These are phyloP conservation scores for Phoenicopterus ruber DNA, from an alignment of 2,113 vertebrate genomes.

Conservation along the genomic window DNA sequence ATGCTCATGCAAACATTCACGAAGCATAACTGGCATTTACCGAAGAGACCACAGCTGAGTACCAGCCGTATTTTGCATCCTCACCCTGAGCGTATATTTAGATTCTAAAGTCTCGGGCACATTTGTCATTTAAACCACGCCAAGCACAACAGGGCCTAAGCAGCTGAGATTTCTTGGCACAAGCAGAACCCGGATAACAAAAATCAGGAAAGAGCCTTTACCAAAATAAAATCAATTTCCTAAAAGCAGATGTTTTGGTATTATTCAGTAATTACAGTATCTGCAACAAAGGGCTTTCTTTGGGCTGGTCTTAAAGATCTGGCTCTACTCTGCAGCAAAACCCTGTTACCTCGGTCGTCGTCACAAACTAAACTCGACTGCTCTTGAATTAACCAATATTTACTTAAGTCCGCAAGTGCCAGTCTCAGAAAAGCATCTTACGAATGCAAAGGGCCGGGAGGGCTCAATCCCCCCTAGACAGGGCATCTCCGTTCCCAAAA, in stretches of 20 bases:
- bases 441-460: neutral
- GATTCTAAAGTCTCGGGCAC: neutral
- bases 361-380: neutral
- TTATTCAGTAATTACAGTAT: neutral
- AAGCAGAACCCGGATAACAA: neutral
- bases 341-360: neutral
- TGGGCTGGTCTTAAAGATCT: neutral
- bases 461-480: accelerated
- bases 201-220: neutral
- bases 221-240: neutral
- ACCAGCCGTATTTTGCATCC: neutral
- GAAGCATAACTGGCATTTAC: neutral
- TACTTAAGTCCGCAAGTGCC: neutral
- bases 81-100: neutral
- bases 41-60: neutral
- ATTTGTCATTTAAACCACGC: neutral
- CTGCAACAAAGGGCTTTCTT: neutral
- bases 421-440: neutral
- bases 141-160: slow-evolving; percentile 14
- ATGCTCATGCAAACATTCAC: neutral
- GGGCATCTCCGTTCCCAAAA: neutral
- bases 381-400: neutral
- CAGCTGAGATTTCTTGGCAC: slow-evolving; percentile 8
- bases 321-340: neutral
- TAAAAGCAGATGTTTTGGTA: neutral